A percentile compares a stretch with the other conserved stretches of the same genome.
Evolutionary conservation across 2,113 vertebrate genomes (phyloP).

Genomic region (Egretta garzetta): DNA sequence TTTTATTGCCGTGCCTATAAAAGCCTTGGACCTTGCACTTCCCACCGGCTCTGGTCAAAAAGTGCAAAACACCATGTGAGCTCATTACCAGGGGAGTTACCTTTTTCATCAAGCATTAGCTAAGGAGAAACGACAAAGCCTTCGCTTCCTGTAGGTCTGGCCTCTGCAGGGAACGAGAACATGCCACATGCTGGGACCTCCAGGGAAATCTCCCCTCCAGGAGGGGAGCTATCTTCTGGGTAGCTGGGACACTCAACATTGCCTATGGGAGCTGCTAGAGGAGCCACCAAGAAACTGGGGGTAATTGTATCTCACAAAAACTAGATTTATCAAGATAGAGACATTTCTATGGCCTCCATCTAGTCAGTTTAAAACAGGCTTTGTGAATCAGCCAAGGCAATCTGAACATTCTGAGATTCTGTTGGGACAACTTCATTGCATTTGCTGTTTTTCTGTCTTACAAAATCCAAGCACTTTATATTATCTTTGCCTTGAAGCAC

Average conservation of each 20-base stretch:
- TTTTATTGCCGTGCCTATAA: not conserved
- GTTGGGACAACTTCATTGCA: not conserved
- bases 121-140: not conserved
- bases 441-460: not conserved
- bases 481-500: not conserved
- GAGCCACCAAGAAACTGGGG: not conserved
- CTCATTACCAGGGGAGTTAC: not conserved
- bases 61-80: not conserved
- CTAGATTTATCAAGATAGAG: not conserved
- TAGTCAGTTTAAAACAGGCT: not conserved
- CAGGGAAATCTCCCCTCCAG: not conserved
- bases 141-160: not conserved
- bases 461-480: not conserved
- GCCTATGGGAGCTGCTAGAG: not conserved
- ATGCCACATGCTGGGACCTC: not conserved
- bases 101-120: not conserved
- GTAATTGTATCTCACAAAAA: not conserved
- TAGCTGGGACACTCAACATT: not conserved
- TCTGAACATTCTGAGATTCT: rapidly evolving
- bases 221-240: not conserved
- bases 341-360: not conserved
- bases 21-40: not conserved
- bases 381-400: not conserved
- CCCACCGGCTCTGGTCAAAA: not conserved
- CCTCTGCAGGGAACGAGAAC: not conserved